phyloP scores from a whole-genome alignment of 2,888 invertebrate genomes.

The Conus canariensis region DNA sequence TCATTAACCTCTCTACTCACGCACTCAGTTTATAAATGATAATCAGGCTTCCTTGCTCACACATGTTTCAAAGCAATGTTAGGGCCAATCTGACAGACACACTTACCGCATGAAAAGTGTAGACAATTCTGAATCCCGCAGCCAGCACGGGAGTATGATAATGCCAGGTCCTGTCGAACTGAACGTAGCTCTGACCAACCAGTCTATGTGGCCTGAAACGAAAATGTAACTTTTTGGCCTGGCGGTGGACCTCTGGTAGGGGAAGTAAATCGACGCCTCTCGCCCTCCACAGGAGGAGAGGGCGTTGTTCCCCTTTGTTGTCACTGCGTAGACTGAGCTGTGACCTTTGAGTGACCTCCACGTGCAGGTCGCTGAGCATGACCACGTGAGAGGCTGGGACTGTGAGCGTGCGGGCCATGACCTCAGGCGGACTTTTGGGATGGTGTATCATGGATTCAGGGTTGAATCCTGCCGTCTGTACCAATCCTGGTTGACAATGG shows the following conservation, averaged over 20 bases:
- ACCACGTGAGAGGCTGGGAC: background rate
- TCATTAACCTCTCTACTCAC: too few relatives aligned
- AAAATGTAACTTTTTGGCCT: background rate
- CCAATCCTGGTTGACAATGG: background rate
- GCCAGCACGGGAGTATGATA: too few relatives aligned
- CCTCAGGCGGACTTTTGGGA: background rate
- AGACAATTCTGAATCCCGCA: too few relatives aligned
- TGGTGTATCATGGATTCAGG: background rate
- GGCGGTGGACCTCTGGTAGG: background rate
- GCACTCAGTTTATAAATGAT: too few relatives aligned
- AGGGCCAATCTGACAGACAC: too few relatives aligned
- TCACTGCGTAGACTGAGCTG: too few relatives aligned
- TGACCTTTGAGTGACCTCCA: background rate
- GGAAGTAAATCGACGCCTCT: background rate
- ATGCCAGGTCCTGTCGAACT: too few relatives aligned
- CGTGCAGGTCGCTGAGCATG: background rate
- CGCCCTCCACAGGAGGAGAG: background rate
- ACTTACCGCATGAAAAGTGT: too few relatives aligned
- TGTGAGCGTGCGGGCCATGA: background rate
- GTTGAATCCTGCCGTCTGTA: background rate
- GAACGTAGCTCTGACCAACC: too few relatives aligned
- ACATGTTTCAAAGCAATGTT: too few relatives aligned
- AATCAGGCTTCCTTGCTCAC: too few relatives aligned
- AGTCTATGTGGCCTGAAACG: background rate
- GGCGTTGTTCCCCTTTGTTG: background rate